Base-by-base conservation (phyloP, 1,140 invertebrate species). In the Drosophila persimilis region DNA sequence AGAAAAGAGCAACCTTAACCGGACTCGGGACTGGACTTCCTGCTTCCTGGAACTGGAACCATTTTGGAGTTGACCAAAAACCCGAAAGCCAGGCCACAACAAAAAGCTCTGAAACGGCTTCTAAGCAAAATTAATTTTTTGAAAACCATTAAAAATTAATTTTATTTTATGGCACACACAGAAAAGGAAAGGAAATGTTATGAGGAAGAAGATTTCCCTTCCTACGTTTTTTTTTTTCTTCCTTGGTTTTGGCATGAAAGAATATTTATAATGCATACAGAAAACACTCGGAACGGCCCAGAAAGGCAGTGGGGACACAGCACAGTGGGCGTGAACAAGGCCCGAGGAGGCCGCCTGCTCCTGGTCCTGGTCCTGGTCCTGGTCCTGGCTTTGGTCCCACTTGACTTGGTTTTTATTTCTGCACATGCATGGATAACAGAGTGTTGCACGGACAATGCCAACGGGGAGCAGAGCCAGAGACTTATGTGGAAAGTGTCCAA, bases 81-180 rank as follows among this genome's bases (percentile, higher is more conserved):
- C 31, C 29, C 3, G 29, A 66, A 52, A 52, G n/a, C 39, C 35
- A 80, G 51, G 52, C 67, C 64, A 75, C 66, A 77, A 80, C 73
- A 75, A 75, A 77, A 75, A 17, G 17, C 78, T 59, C 17, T 59
- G 43, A 31, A 6, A 47, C 70, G 58, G 73, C 41, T 81, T 70
- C 70, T 86, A 86, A 81, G 58, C 81, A 86, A 86, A 86, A 86
- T 86, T 86, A 86, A 86, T 86, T 70, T 88, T 86, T 86, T 64
- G 45, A 78, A 88, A 86, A 88, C 77, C 83, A 88, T 86, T 80
- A 88, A 88, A 86, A 88, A 86, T 86, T 86, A 75, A 86, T 86
- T 86, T 78, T 86, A 72, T 86, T 88, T 88, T 78, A 78, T 77
- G 70, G 74, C 66, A 67, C 43, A 56, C 17, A 17, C 17, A 17